A percentile compares a stretch with the other conserved stretches of the same genome.
phyloP scores from a whole-genome alignment of 1,140 invertebrate species.

The Eumeta japonica region DNA sequence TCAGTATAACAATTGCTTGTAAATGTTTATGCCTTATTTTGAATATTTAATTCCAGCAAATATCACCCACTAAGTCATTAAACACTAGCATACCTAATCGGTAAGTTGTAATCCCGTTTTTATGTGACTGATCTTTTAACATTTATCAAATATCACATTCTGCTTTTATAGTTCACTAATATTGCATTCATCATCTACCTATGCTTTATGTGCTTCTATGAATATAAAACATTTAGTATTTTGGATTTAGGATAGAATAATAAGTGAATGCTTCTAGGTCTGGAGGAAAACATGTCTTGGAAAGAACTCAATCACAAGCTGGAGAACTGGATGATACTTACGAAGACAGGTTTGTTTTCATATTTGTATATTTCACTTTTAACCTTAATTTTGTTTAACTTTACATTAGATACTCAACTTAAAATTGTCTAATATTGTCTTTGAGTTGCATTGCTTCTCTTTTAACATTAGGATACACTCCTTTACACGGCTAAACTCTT shows the following conservation, averaged over 20 bases:
- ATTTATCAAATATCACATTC: not conserved
- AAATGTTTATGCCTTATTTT: too few relatives aligned
- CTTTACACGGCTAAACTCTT: too few relatives aligned
- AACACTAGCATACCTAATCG: slow-evolving; percentile 44
- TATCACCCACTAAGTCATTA: slow-evolving; percentile 55
- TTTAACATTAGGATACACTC: too few relatives aligned
- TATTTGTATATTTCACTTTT: slow-evolving; percentile 14
- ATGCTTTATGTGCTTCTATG: too few relatives aligned
- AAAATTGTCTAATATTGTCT: too few relatives aligned
- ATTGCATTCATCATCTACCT: too few relatives aligned
- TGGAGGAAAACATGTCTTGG: slow-evolving; percentile 40
- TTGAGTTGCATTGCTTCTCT: too few relatives aligned
- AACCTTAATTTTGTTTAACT: slow-evolving; percentile 5
- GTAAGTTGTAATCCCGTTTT: slow-evolving; percentile 35
- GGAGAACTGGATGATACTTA: slow-evolving; percentile 59
- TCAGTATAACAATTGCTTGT: too few relatives aligned
- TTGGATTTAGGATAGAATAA: too few relatives aligned
- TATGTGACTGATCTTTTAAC: slow-evolving; percentile 1
- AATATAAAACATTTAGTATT: too few relatives aligned
- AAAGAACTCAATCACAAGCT: slow-evolving; percentile 45
- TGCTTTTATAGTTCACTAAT: not conserved
- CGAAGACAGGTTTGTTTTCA: slow-evolving; percentile 63
- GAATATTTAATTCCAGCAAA: slow-evolving; percentile 53
- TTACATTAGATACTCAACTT: not conserved
- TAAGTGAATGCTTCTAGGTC: slow-evolving; percentile 38